Conservation (phyloP, 2,797 vertebrate genomes). For the Coranthus polyacanthus region DNA sequence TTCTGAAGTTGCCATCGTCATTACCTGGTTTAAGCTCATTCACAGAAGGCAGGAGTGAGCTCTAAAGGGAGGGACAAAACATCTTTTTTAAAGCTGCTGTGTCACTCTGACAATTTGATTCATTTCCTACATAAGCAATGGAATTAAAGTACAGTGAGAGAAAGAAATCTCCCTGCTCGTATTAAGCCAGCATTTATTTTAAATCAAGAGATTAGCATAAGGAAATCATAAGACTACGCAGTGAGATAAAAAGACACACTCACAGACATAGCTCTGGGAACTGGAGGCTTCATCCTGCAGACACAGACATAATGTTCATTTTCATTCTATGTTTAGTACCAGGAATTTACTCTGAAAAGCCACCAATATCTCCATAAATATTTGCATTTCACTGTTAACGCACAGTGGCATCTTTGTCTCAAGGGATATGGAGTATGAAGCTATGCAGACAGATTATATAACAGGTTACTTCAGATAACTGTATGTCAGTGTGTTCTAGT, state of each 20-base stretch:
- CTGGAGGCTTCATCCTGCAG: constrained; percentile 76
- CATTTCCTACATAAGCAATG: neutral
- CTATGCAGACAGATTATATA: neutral
- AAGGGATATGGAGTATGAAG: neutral
- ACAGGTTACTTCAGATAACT: constrained; percentile 6
- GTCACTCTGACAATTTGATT: neutral
- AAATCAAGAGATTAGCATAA: constrained; percentile 25
- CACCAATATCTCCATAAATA: neutral
- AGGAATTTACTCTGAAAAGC: neutral
- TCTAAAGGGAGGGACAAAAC: constrained; percentile 61
- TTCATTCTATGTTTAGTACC: constrained; percentile 12
- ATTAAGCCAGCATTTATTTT: constrained; percentile 18
- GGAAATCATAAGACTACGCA: constrained; percentile 12
- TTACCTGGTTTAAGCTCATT: constrained; percentile 68
- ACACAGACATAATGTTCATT: constrained; percentile 16
- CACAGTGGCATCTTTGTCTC: constrained; percentile 9
- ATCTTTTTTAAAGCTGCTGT: constrained; percentile 7
- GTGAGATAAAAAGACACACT: constrained; percentile 57
- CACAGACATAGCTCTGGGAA: constrained; percentile 76
- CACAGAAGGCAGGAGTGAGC: constrained; percentile 40
- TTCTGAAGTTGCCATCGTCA: constrained; percentile 1
- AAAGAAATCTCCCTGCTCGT: neutral
- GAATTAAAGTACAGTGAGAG: constrained; percentile 1
- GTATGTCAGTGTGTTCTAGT: neutral
- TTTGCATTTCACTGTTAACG: constrained; percentile 30